These are phyloP conservation scores for Dipus sagitta DNA, from an alignment of 2,797 vertebrate species.

Conservation along the genomic window DNA sequence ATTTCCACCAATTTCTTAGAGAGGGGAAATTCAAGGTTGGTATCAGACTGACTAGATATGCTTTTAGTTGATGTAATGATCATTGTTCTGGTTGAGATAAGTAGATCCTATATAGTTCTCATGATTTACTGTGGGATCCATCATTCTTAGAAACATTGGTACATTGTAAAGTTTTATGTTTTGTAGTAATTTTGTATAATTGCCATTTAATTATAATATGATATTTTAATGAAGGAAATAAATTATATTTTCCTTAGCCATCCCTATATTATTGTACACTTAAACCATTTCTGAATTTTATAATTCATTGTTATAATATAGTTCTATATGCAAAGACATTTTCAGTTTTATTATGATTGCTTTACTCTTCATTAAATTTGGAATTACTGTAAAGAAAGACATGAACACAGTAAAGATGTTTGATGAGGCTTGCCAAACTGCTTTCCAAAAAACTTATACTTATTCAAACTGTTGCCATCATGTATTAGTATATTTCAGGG, in stretches of 20 bases:
- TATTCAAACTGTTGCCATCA: conserved; percentile 18
- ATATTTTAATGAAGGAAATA: conserved; percentile 15
- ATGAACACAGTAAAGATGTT: conserved; percentile 17
- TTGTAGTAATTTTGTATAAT: background rate
- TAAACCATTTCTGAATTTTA: conserved; percentile 31
- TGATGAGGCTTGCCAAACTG: conserved; percentile 46
- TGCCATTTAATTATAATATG: conserved; percentile 11
- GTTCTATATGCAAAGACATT: background rate
- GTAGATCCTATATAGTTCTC: background rate
- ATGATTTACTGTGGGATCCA: background rate
- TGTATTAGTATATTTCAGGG: conserved; percentile 40
- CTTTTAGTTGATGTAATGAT: background rate
- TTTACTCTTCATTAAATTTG: conserved; percentile 65
- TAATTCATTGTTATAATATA: conserved; percentile 29
- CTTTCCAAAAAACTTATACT: conserved; percentile 44
- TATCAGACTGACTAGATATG: background rate
- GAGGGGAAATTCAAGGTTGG: background rate
- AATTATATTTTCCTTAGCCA: conserved; percentile 26
- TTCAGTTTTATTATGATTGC: conserved; percentile 46
- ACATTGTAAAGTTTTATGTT: conserved; percentile 17
- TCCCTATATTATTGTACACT: background rate
- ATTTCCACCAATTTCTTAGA: background rate
- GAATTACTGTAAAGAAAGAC: conserved; percentile 58
- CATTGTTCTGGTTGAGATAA: background rate
- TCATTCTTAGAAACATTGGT: conserved; percentile 14